Evolutionary conservation across 2,888 invertebrate genomes (phyloP).

Genomic region (Osedax frankpressi): DNA sequence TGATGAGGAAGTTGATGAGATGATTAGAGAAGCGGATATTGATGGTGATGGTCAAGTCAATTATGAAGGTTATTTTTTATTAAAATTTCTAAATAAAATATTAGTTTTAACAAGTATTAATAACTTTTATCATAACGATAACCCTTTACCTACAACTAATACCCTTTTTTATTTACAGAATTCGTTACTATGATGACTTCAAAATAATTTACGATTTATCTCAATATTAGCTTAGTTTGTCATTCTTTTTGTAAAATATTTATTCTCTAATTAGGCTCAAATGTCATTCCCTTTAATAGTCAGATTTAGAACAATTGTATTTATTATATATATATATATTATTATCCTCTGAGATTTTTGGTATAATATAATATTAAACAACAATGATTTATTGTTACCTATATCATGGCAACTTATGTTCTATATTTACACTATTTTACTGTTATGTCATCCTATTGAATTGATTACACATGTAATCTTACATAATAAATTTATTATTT

Average conservation of each 20-base stretch:
- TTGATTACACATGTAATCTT: background rate
- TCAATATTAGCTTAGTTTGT: background rate
- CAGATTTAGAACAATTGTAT: background rate
- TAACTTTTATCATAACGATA: background rate
- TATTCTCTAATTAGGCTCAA: background rate
- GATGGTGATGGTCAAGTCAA: slow-evolving; percentile 98
- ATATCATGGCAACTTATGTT: background rate
- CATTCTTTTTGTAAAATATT: background rate
- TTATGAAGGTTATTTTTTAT: slow-evolving; percentile 60
- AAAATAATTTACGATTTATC: slow-evolving; percentile 23
- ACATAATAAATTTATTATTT: background rate
- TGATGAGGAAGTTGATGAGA: slow-evolving; percentile 97
- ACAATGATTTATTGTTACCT: background rate
- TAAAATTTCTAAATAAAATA: background rate
- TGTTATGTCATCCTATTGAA: background rate
- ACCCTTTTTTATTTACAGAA: slow-evolving; percentile 27
- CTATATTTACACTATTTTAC: background rate
- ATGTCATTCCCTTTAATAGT: background rate
- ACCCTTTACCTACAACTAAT: slow-evolving; percentile 6
- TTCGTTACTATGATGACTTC: slow-evolving; percentile 31
- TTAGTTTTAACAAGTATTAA: background rate
- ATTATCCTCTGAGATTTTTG: background rate
- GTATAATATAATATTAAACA: background rate
- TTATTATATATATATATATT: background rate
- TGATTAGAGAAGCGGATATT: slow-evolving; percentile 96